Percentiles rank a stretch among this genome's conserved stretches.
These are phyloP conservation scores for Podarcis siculus DNA, from an alignment of 2,797 vertebrate genomes.

Conservation along the genomic window DNA sequence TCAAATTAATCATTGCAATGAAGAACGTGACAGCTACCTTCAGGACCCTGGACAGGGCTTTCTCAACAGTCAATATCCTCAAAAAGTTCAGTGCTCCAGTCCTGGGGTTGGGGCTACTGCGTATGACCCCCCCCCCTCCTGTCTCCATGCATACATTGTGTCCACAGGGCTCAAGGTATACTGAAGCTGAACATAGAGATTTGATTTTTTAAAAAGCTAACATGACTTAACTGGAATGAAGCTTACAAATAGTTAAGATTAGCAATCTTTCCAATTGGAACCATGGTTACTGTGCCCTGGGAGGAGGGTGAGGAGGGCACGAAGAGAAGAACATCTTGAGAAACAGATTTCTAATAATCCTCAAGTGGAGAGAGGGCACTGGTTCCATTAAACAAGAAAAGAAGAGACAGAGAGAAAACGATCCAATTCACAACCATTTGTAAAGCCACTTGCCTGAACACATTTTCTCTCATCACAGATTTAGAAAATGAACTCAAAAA, in stretches of 20 bases:
- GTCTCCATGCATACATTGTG: neutral
- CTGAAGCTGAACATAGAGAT: neutral
- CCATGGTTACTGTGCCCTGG: too few relatives aligned
- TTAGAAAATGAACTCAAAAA: neutral
- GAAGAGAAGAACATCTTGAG: too few relatives aligned
- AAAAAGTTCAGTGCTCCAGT: neutral
- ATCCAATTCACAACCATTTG: neutral
- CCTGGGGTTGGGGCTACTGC: neutral
- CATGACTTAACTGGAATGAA: neutral
- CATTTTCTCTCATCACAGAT: neutral
- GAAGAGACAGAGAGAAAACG: neutral
- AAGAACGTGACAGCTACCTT: neutral
- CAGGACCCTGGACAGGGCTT: neutral
- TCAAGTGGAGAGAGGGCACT: too few relatives aligned
- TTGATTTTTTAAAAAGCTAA: neutral
- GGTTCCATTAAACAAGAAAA: too few relatives aligned
- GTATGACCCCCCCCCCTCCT: rapidly evolving
- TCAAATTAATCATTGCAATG: neutral
- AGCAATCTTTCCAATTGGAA: too few relatives aligned
- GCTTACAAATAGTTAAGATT: too few relatives aligned
- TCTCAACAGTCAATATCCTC: neutral
- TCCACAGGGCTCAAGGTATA: neutral
- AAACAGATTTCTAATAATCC: too few relatives aligned
- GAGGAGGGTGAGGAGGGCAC: too few relatives aligned
- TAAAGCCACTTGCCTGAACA: neutral